These are phyloP conservation scores for Hyperoodon ampullatus DNA, from an alignment of 2,113 vertebrate species.

Conservation along the genomic window DNA sequence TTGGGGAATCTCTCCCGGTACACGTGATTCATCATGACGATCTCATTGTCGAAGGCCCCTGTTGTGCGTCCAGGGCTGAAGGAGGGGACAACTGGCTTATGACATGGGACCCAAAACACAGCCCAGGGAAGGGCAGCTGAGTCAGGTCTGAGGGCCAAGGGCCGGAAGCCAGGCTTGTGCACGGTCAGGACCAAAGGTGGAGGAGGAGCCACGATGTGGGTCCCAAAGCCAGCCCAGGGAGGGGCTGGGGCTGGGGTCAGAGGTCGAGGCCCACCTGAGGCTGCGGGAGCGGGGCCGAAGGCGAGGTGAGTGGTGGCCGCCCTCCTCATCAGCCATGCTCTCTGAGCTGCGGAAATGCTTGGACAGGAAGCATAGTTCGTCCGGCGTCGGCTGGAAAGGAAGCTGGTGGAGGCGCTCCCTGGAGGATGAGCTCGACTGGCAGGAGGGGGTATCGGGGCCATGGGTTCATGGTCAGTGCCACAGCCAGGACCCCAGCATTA, in stretches of 20 bases:
- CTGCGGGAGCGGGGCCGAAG: constrained; percentile 94
- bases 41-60: constrained; percentile 95
- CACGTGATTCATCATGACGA: constrained; percentile 99
- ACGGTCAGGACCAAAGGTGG: too few species aligned
- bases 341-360: constrained; percentile 98
- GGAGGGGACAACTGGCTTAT: not conserved
- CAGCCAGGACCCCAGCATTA: not conserved
- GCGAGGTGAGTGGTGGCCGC: constrained; percentile 89
- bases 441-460: not conserved
- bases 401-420: constrained; percentile 98
- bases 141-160: not conserved
- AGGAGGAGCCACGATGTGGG: not conserved
- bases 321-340: constrained; percentile 92
- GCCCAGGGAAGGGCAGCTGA: not conserved
- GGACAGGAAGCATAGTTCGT: constrained; percentile 98
- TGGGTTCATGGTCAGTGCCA: not conserved
- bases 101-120: not conserved
- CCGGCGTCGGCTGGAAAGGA: constrained; percentile 96
- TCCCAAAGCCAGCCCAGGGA: not conserved
- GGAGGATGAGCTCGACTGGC: constrained; percentile 96
- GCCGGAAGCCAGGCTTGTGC: not conserved
- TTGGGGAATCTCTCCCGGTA: constrained; percentile 98
- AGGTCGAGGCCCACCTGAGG: constrained; percentile 89
- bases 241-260: not conserved
- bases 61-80: constrained; percentile 93